Conservation (phyloP, 2,797 vertebrate species). For the Coregonus ussuriensis region DNA sequence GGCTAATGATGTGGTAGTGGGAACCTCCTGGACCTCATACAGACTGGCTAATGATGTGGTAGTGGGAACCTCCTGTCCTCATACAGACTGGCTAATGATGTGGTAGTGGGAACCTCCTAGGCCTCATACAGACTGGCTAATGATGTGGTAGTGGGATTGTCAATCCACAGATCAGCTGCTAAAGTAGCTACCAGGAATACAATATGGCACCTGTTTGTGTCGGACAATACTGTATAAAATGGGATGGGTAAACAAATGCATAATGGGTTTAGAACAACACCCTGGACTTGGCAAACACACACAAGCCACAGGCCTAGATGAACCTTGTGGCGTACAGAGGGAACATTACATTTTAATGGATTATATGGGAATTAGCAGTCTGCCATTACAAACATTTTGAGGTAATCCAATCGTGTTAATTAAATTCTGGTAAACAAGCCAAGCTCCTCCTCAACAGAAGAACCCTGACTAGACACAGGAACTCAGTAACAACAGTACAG, state of each 20-base stretch:
- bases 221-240: background rate
- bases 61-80: no score
- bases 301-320: background rate
- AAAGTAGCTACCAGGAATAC: conserved; percentile 42
- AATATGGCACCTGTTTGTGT: conserved; percentile 24
- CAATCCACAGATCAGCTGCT: conserved; percentile 44
- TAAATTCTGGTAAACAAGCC: background rate
- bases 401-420: conserved; percentile 16
- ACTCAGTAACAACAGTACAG: no score
- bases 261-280: background rate
- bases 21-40: no score
- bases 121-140: conserved; percentile 70
- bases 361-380: conserved; percentile 15
- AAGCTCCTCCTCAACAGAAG: background rate
- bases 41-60: no score
- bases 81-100: no score
- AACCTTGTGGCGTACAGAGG: background rate
- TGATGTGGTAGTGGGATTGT: conserved; percentile 56
- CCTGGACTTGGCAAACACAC: background rate
- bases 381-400: conserved; percentile 7
- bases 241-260: background rate
- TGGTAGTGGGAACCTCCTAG: conserved; percentile 39
- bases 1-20: no score
- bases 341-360: conserved; percentile 5
- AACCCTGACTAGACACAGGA: no score